A percentile compares a stretch with the other conserved stretches of the same genome.
Conservation (phyloP, 1,140 invertebrate genomes). For the Campoletis sonorensis region DNA sequence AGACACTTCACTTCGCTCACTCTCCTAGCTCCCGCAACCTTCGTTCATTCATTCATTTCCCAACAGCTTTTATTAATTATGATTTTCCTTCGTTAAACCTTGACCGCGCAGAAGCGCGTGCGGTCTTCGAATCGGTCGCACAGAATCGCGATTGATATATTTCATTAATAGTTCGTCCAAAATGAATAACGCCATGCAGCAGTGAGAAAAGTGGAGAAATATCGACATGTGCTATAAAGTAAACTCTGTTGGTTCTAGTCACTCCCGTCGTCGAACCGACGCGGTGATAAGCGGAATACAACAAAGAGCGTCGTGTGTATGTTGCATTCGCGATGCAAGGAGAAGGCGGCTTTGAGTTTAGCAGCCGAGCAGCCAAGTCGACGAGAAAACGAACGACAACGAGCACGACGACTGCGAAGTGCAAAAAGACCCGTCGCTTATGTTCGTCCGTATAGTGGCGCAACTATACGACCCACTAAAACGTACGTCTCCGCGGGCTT, state of each 20-base stretch:
- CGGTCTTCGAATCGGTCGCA: too few relatives aligned
- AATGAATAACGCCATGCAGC: too few relatives aligned
- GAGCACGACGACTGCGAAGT: conserved; percentile 17
- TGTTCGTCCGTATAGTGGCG: conserved; percentile 57
- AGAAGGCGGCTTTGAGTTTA: neutral
- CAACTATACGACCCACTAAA: conserved; percentile 76
- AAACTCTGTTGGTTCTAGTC: neutral
- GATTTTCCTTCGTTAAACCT: too few relatives aligned
- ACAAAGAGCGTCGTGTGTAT: neutral
- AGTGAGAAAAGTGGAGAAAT: neutral
- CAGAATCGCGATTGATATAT: too few relatives aligned
- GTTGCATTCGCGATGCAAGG: neutral
- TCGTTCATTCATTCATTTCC: conserved; percentile 8
- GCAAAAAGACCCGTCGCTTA: conserved; percentile 39
- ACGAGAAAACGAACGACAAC: conserved; percentile 13
- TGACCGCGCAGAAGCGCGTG: too few relatives aligned
- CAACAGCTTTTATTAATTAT: too few relatives aligned
- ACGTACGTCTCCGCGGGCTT: conserved; percentile 64
- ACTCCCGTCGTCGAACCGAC: too few relatives aligned
- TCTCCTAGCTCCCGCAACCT: neutral
- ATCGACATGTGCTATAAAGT: neutral
- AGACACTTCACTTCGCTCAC: neutral
- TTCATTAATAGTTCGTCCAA: too few relatives aligned
- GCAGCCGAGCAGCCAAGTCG: neutral
- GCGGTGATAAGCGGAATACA: neutral